Evolutionary conservation across 2,113 vertebrate genomes (phyloP).

Genomic region (Tonatia bakeri): DNA sequence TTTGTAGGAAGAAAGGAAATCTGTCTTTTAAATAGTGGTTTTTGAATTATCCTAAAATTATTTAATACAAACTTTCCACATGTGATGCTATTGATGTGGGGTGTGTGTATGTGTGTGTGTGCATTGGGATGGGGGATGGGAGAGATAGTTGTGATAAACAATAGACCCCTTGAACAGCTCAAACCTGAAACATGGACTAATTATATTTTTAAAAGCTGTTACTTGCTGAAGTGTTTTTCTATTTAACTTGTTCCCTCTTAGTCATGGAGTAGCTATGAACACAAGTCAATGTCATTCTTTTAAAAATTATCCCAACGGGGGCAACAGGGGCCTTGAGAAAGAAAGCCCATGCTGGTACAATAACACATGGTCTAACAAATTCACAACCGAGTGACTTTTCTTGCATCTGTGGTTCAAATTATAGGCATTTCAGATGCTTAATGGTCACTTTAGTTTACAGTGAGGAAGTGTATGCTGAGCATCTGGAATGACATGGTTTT

Average conservation of each 20-base stretch:
- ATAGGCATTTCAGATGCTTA: conserved; percentile 48
- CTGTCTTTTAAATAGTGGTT: not conserved
- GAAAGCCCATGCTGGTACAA: not conserved
- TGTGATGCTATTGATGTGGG: not conserved
- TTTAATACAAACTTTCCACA: not conserved
- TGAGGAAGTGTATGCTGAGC: conserved; percentile 53
- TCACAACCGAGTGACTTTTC: conserved; percentile 54
- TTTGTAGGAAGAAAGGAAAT: conserved; percentile 15
- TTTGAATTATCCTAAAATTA: conserved; percentile 26
- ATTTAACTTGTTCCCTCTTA: conserved; percentile 22
- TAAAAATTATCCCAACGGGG: conserved; percentile 47
- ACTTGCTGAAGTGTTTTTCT: not conserved
- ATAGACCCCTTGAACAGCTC: not conserved
- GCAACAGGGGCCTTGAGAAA: not conserved
- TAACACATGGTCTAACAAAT: conserved; percentile 53
- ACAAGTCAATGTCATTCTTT: conserved; percentile 44
- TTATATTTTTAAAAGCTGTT: conserved; percentile 52
- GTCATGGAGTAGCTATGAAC: not conserved
- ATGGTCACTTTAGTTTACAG: conserved; percentile 59
- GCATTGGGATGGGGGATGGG: not conserved
- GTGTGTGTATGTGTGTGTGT: no score
- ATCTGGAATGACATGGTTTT: conserved; percentile 52
- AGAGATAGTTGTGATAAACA: not conserved
- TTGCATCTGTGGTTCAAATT: conserved; percentile 62
- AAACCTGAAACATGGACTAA: conserved; percentile 16